These are phyloP conservation scores for Mandrillus leucophaeus DNA, from an alignment of 2,113 vertebrate genomes.

Conservation along the genomic window DNA sequence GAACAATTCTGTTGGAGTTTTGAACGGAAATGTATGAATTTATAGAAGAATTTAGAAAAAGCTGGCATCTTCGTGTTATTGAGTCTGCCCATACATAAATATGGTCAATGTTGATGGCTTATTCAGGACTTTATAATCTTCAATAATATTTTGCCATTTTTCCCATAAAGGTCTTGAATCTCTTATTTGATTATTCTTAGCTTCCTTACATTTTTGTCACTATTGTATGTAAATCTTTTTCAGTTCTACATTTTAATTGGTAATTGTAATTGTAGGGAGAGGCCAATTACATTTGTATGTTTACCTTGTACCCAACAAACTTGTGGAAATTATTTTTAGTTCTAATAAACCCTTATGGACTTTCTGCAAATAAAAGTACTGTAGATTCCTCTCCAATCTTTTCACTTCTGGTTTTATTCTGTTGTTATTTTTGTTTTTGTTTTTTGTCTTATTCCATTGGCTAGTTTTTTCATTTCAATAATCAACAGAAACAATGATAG, in stretches of 20 bases:
- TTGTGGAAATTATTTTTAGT: background rate
- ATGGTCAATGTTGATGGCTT: background rate
- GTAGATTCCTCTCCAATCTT: background rate
- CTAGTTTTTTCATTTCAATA: background rate
- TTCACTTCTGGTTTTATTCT: background rate
- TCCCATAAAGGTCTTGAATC: background rate
- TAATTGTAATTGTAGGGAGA: background rate
- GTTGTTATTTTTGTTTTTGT: too few relatives aligned
- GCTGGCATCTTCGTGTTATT: background rate
- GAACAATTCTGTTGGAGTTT: background rate
- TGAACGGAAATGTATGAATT: background rate
- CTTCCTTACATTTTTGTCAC: background rate
- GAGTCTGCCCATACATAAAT: background rate
- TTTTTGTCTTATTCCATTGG: background rate
- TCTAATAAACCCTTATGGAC: background rate
- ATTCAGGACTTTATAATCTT: background rate
- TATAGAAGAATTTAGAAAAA: background rate
- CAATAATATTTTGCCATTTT: slow-evolving; percentile 15
- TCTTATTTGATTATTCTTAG: slow-evolving; percentile 12
- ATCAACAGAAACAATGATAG: background rate
- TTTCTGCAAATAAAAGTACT: background rate
- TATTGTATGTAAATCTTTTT: background rate
- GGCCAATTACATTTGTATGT: slow-evolving; percentile 15
- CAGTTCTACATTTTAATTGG: background rate
- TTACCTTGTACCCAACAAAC: background rate